Conservation (phyloP, 2,888 invertebrate genomes). For the Drosophila acutilabella region DNA sequence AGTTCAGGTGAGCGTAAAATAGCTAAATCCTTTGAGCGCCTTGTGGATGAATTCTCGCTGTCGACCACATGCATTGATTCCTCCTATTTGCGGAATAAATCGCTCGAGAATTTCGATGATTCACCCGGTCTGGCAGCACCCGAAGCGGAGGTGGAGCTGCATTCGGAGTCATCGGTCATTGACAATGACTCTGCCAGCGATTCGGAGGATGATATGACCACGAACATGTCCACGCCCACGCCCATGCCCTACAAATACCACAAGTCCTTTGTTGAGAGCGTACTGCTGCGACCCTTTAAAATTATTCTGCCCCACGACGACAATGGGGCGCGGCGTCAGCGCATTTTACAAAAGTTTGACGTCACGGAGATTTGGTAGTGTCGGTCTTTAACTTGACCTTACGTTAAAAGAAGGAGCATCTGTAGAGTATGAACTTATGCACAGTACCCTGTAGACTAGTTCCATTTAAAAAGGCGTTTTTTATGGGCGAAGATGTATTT, state of each 20-base stretch:
- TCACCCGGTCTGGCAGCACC: constrained; percentile 66
- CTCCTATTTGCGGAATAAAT: constrained; percentile 84
- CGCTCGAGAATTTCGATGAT: constrained; percentile 84
- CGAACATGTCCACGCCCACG: constrained; percentile 85
- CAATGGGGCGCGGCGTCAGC: constrained; percentile 78
- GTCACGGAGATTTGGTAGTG: constrained; percentile 83
- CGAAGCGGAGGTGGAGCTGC: constrained; percentile 6
- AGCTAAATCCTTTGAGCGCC: constrained; percentile 86
- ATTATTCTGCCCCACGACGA: constrained; percentile 82
- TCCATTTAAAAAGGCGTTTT: too few relatives aligned
- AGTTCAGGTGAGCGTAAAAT: constrained; percentile 87
- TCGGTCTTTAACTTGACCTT: constrained; percentile 69
- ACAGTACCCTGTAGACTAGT: too few relatives aligned
- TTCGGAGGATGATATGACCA: constrained; percentile 30
- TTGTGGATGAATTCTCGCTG: constrained; percentile 84
- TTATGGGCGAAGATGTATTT: too few relatives aligned
- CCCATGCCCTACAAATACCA: constrained; percentile 73
- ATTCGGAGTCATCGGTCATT: constrained; percentile 15
- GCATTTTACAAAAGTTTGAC: constrained; percentile 83
- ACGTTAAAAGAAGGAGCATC: background rate
- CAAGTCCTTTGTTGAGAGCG: constrained; percentile 83
- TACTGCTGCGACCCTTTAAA: constrained; percentile 83
- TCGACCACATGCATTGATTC: constrained; percentile 83
- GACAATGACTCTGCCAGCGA: constrained; percentile 44
- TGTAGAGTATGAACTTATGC: too few relatives aligned